Conservation (phyloP, 2,888 invertebrate genomes). For the Epinotia nisella region DNA sequence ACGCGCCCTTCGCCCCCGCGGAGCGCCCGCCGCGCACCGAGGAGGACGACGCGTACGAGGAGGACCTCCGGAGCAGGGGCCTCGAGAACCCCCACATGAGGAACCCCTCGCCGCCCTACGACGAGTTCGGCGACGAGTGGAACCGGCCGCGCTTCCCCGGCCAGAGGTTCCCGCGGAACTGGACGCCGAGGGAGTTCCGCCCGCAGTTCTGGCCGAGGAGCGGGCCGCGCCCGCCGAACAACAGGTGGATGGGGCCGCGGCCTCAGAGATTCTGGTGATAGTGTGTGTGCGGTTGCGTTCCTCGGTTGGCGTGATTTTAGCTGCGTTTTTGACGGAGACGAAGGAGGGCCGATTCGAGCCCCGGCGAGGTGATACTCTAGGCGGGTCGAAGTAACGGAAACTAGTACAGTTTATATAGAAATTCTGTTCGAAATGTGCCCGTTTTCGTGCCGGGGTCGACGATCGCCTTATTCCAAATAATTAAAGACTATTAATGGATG, state of each 20-base stretch:
- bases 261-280: constrained; percentile 79
- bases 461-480: background rate
- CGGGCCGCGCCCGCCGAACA: constrained; percentile 69
- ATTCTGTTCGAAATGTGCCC: background rate
- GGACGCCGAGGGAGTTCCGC: constrained; percentile 65
- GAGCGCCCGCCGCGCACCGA: constrained; percentile 48
- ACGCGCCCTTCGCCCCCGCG: constrained; percentile 51
- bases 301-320: constrained; percentile 12
- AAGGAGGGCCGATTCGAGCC: background rate
- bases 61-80: constrained; percentile 57
- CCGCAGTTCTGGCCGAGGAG: constrained; percentile 59
- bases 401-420: background rate
- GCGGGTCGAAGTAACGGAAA: background rate
- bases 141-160: constrained; percentile 59
- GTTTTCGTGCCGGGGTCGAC: background rate
- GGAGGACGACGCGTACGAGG: constrained; percentile 63
- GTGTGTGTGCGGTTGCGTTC: constrained; percentile 46
- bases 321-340: constrained; percentile 5
- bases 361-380: background rate
- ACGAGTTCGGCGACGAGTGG: constrained; percentile 62
- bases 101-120: constrained; percentile 56
- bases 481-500: background rate
- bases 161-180: constrained; percentile 73
- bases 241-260: constrained; percentile 73
- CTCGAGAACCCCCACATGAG: constrained; percentile 52